Evolutionary conservation across 2,888 invertebrate genomes (phyloP).

Genomic region (Ernsta delagoae): DNA sequence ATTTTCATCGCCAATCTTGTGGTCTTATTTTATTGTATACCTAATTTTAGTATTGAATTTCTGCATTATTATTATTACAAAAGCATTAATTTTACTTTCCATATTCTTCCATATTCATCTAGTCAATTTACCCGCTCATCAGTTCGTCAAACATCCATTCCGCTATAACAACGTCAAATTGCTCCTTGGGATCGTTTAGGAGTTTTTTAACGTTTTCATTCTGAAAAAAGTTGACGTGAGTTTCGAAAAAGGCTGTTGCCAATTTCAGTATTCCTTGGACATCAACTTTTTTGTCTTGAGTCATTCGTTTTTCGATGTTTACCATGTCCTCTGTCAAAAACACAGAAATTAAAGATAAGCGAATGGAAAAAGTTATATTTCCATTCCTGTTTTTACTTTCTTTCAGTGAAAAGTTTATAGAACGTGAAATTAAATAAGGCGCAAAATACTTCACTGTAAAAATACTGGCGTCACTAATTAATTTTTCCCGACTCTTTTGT

Average conservation of each 20-base stretch:
- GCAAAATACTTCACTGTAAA: no score
- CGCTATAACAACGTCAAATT: constrained; percentile 55
- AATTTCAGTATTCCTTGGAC: neutral
- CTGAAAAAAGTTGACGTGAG: neutral
- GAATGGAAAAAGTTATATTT: no score
- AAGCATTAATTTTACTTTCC: neutral
- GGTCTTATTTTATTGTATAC: no score
- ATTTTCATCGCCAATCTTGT: no score
- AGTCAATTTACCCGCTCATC: constrained; percentile 47
- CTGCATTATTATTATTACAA: neutral
- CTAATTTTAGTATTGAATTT: no score
- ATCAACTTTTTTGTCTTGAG: neutral
- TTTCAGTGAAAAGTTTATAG: no score
- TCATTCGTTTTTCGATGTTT: constrained; percentile 16
- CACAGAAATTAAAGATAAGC: neutral
- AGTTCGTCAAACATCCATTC: constrained; percentile 59
- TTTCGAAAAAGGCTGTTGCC: neutral
- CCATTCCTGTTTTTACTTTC: no score
- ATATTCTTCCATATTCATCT: no score
- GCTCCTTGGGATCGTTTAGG: constrained; percentile 49
- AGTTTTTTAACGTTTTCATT: constrained; percentile 43
- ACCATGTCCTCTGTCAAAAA: constrained; percentile 12
- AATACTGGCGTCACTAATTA: no score
- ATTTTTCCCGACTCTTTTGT: no score
- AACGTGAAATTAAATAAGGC: no score